phyloP scores from a whole-genome alignment of 2,888 invertebrate species.

The Melanchra persicariae region DNA sequence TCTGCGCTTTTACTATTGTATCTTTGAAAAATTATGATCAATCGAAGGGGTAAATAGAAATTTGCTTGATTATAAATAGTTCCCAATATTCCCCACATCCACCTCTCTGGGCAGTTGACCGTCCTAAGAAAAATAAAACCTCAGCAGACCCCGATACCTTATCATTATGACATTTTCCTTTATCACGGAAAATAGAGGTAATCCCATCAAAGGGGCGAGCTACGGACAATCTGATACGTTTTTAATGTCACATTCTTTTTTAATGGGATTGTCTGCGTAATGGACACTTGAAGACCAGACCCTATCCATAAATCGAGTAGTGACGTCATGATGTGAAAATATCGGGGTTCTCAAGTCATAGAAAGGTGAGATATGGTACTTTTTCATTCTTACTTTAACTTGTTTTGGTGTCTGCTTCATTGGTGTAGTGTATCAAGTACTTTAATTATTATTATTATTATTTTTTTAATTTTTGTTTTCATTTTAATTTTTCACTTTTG shows the following conservation, averaged over 20 bases:
- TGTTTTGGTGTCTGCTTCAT: too few species aligned
- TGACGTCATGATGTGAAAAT: constrained; percentile 41
- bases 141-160: constrained; percentile 43
- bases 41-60: neutral
- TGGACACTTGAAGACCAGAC: constrained; percentile 54
- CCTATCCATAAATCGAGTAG: constrained; percentile 48
- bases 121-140: constrained; percentile 34
- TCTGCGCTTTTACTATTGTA: too few species aligned
- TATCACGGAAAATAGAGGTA: constrained; percentile 56
- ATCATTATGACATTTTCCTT: constrained; percentile 59
- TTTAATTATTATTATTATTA: too few species aligned
- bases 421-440: too few species aligned
- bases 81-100: neutral
- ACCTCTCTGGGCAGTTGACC: neutral
- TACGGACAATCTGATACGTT: constrained; percentile 59
- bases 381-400: too few species aligned
- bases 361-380: too few species aligned
- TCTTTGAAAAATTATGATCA: neutral
- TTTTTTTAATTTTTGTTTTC: too few species aligned
- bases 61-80: constrained; percentile 11
- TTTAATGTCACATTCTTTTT: constrained; percentile 63
- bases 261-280: constrained; percentile 60
- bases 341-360: neutral
- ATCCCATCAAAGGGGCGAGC: constrained; percentile 57
- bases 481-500: too few species aligned